Evolutionary conservation across 1,140 invertebrate genomes (phyloP), one percentile per base, ranked within the genome.

Genomic region (Caerostris darwini): DNA sequence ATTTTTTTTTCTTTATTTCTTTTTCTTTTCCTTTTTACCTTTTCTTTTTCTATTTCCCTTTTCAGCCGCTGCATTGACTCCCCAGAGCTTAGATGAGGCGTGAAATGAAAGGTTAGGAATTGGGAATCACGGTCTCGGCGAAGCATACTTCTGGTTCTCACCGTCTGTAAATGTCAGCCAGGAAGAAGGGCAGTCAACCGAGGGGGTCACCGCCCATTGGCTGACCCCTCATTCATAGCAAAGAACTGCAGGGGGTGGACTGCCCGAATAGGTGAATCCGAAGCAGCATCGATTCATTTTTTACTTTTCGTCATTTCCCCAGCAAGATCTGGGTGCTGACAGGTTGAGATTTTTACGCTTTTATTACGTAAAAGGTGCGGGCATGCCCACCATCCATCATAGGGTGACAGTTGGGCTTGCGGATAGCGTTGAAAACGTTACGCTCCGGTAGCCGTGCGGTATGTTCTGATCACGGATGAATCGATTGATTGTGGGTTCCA

Each of bases 71-170:
- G 61, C 61, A 85, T 58, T 64, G 86, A 85, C 81, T 58, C 82
- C 82, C 56, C 61, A 19, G 61, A 5, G 56, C 17, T n/a, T 69
- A 90, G 90, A 93, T 93, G 92, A 77, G 34, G 17, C 83, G 92
- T 17, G 77, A 93, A 93, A 86, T 93, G 83, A 93, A 77, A 87
- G 82, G 61, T 87, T 87, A 67, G 77, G 82, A 50, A 85, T 67
- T 85, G 67, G 71, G 34, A 67, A n/a, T 85, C 61, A 19, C 8
- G 77, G 58, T 58, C 56, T 71, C 56, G 83, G 57, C 69, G n/a
- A 56, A 34, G 58, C 56, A 86, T 77, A 58, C 92, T 93, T 71
- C 69, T 91, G 90, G 77, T 91, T 34, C 61, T 71, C 19, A 12
- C 56, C 7, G 3, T 12, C n/a, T 12, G 64, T 86, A 77, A 93